These are phyloP conservation scores for Ceramica pisi DNA, from an alignment of 2,888 invertebrate genomes.

Conservation along the genomic window DNA sequence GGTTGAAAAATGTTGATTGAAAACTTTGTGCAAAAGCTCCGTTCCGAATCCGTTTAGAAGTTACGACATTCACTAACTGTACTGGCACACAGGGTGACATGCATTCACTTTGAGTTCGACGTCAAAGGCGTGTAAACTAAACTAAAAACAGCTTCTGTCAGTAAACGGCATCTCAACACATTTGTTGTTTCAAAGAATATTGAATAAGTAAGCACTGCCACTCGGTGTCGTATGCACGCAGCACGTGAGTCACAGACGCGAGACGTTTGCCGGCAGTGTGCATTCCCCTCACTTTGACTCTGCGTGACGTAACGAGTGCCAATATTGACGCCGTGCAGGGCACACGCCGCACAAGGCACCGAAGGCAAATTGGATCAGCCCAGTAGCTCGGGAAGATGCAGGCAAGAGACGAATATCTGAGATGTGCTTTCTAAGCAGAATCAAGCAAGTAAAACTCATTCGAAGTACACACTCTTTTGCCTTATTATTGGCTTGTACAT, in stretches of 20 bases:
- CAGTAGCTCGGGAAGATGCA: not conserved
- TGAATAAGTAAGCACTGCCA: not conserved
- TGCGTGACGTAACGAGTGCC: slow-evolving; percentile 22
- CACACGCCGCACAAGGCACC: not conserved
- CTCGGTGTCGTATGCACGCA: not conserved
- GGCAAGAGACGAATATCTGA: not conserved
- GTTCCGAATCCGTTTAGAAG: not conserved
- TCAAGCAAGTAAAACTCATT: not conserved
- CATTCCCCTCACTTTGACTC: slow-evolving; percentile 21
- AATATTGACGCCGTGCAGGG: slow-evolving; percentile 5
- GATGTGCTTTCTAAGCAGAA: not conserved
- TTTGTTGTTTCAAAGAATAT: not conserved
- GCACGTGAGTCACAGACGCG: slow-evolving; percentile 6
- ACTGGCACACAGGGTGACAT: not conserved
- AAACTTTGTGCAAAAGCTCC: not conserved
- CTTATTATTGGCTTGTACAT: too few species aligned
- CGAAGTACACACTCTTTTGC: too few species aligned
- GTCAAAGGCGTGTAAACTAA: not conserved
- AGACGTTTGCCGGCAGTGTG: slow-evolving; percentile 12
- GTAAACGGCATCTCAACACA: not conserved
- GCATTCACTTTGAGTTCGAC: not conserved
- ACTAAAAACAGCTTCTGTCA: not conserved
- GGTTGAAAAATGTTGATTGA: slow-evolving; percentile 13
- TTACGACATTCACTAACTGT: not conserved
- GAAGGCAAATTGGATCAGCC: slow-evolving; percentile 6